These are phyloP conservation scores for Diarsia dahlii DNA, from an alignment of 2,888 invertebrate genomes.

Conservation along the genomic window DNA sequence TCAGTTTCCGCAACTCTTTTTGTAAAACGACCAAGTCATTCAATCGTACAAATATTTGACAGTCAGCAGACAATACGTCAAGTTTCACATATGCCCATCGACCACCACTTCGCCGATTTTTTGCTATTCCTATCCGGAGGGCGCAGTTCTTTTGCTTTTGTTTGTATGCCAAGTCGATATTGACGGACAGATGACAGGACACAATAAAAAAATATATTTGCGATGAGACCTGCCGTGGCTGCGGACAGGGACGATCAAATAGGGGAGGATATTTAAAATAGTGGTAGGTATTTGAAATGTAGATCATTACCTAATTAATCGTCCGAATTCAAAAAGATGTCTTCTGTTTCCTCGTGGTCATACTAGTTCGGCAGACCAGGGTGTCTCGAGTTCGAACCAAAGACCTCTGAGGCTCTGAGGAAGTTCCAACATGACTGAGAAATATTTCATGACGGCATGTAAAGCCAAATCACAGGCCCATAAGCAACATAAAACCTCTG, in stretches of 20 bases:
- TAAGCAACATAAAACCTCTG: too few species aligned
- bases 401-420: too few species aligned
- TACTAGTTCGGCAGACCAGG: too few species aligned
- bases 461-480: too few species aligned
- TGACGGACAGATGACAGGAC: slow-evolving; percentile 69
- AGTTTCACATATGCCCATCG: slow-evolving; percentile 25
- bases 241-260: slow-evolving; percentile 34
- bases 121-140: slow-evolving; percentile 38
- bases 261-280: not conserved
- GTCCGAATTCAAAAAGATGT: too few species aligned
- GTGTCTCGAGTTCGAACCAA: too few species aligned
- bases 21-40: not conserved
- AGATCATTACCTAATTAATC: not conserved
- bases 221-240: not conserved
- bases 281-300: not conserved
- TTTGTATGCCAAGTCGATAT: slow-evolving; percentile 68
- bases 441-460: too few species aligned
- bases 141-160: slow-evolving; percentile 60
- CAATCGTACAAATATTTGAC: slow-evolving; percentile 19
- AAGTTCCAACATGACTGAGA: too few species aligned
- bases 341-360: too few species aligned
- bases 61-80: not conserved
- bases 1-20: slow-evolving; percentile 3
- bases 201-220: slow-evolving; percentile 43
- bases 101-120: slow-evolving; percentile 36